Evolutionary conservation across 2,888 invertebrate species (phyloP), one percentile per base, ranked within the genome.

Genomic region (Euproctis similis): DNA sequence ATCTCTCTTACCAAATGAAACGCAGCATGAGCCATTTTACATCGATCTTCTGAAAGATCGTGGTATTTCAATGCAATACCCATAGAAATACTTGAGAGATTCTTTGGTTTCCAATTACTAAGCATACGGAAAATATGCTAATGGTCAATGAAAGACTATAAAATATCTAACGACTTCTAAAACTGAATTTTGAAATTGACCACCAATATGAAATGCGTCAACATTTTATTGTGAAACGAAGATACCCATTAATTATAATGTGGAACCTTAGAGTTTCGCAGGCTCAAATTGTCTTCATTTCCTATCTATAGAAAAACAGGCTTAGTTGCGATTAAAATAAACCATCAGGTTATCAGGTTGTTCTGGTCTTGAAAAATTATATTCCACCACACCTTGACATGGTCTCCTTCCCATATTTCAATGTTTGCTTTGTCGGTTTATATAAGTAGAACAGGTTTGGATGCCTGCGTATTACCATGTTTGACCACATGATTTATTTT

Each of bases 201-300:
- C n/a, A n/a, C n/a, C n/a, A n/a, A n/a, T n/a, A n/a, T n/a, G n/a
- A n/a, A n/a, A n/a, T n/a, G n/a, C n/a, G n/a, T n/a, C n/a, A n/a
- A n/a, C n/a, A n/a, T n/a, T n/a, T n/a, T n/a, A n/a, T n/a, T n/a
- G n/a, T n/a, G n/a, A 48, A 47, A 49, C 41, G 36, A 28, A 53
- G 44, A 39, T 39, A 34, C 26, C 39, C 23, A 32, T 46, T 37
- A 38, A 39, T 46, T 42, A 39, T 44, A 36, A 38, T 49, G 45
- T 51, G 45, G n/a, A 54, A 46, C 65, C 65, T 63, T 69, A 63
- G 45, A 72, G 78, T 77, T 80, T 81, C 80, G 80, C 78, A 61
- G 78, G 41, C 68, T 66, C 77, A 81, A 84, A 82, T 77, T 67
- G 73, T 84, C 84, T 82, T 84, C 80, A 82, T 84, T 84, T 80